phyloP scores from a whole-genome alignment of 2,113 vertebrate species.

The Cheilinus undulatus region DNA sequence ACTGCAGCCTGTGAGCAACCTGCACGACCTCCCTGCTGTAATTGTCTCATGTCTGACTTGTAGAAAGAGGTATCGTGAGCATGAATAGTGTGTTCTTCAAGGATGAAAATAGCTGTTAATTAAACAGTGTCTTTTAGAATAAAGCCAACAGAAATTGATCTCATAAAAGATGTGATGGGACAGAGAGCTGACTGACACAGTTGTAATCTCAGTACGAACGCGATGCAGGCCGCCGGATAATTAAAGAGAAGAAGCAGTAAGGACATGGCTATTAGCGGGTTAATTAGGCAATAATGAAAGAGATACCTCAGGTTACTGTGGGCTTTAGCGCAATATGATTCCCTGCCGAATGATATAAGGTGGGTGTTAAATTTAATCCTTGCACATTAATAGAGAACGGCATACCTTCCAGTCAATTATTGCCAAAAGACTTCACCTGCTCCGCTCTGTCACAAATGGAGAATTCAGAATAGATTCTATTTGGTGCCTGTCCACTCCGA shows the following conservation, averaged over 20 bases:
- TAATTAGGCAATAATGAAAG: conserved; percentile 90
- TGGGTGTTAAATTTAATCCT: conserved; percentile 88
- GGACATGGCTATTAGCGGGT: conserved; percentile 88
- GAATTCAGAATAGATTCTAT: conserved; percentile 77
- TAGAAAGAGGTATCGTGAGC: conserved; percentile 28
- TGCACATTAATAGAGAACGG: conserved; percentile 82
- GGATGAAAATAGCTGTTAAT: conserved; percentile 64
- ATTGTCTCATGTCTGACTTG: conserved; percentile 11
- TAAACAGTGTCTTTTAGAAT: conserved; percentile 61
- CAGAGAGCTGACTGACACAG: conserved; percentile 64
- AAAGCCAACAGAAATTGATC: conserved; percentile 66
- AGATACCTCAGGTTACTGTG: conserved; percentile 83
- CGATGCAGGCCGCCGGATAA: conserved; percentile 72
- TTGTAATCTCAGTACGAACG: conserved; percentile 62
- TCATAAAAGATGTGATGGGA: conserved; percentile 61
- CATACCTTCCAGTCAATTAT: conserved; percentile 85
- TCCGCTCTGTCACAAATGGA: conserved; percentile 76
- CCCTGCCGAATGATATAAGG: conserved; percentile 77
- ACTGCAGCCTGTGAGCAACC: background rate
- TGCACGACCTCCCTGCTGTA: conserved; percentile 4
- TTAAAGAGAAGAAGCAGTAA: conserved; percentile 75
- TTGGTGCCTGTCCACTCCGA: conserved; percentile 69
- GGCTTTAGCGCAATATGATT: conserved; percentile 84
- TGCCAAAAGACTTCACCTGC: conserved; percentile 82
- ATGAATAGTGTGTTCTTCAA: conserved; percentile 34